Evolutionary conservation across 2,888 invertebrate species (phyloP).

Genomic region (Kuschelorhynchus macadamiae): DNA sequence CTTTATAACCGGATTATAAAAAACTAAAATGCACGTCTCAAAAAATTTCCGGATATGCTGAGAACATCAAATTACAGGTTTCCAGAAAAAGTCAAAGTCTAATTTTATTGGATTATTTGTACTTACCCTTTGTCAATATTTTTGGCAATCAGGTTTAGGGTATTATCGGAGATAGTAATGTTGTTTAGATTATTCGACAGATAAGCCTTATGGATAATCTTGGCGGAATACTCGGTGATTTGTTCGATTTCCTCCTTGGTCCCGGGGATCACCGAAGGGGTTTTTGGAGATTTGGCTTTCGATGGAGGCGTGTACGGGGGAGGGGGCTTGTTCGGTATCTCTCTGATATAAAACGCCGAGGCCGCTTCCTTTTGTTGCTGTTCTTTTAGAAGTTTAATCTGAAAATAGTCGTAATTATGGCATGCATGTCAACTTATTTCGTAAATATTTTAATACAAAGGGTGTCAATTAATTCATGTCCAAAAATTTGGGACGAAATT

Average conservation of each 20-base stretch:
- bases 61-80: too few species aligned
- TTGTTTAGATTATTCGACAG: conserved; percentile 60
- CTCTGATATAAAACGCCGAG: conserved; percentile 73
- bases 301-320: conserved; percentile 81
- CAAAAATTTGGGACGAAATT: too few species aligned
- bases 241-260: conserved; percentile 69
- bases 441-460: too few species aligned
- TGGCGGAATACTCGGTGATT: conserved; percentile 68
- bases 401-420: conserved; percentile 3
- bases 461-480: too few species aligned
- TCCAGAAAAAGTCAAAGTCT: too few species aligned
- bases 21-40: too few species aligned
- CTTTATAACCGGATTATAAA: too few species aligned
- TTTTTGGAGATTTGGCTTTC: conserved; percentile 60
- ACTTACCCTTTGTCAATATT: conserved; percentile 65
- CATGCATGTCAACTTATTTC: too few species aligned
- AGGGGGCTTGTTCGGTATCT: conserved; percentile 83
- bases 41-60: too few species aligned
- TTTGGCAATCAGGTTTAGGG: conserved; percentile 58
- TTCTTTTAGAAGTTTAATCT: conserved; percentile 74
- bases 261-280: conserved; percentile 65
- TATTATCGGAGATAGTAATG: conserved; percentile 62
- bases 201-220: conserved; percentile 68
- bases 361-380: conserved; percentile 71
- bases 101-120: too few species aligned